Conservation (phyloP, 2,797 vertebrate genomes). For the Anisognathus igniventris region DNA sequence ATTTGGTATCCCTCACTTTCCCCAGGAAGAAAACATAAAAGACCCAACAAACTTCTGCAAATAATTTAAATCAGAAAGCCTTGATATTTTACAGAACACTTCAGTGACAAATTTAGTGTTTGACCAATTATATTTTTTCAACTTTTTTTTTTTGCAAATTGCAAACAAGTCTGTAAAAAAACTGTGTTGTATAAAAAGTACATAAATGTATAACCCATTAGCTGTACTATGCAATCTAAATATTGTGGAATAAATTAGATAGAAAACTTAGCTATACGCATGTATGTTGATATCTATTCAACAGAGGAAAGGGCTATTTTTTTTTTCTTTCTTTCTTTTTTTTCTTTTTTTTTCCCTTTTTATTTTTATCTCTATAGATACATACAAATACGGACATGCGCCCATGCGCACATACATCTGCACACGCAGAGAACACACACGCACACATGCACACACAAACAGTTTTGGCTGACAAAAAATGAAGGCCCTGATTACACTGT, state of each 20-base stretch:
- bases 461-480: constrained; percentile 63
- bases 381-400: constrained; percentile 19
- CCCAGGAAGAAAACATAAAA: constrained; percentile 9
- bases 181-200: constrained; percentile 66
- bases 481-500: constrained; percentile 56
- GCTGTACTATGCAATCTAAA: constrained; percentile 74
- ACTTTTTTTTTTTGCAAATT: constrained; percentile 58
- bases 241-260: constrained; percentile 91
- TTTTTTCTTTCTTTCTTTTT: neutral
- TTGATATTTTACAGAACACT: constrained; percentile 66
- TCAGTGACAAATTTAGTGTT: constrained; percentile 56
- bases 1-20: constrained; percentile 13
- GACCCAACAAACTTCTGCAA: neutral
- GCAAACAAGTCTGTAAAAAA: constrained; percentile 70
- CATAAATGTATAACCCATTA: constrained; percentile 68
- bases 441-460: neutral
- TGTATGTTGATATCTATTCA: constrained; percentile 83
- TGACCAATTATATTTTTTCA: constrained; percentile 34
- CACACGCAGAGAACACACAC: neutral
- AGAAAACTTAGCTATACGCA: constrained; percentile 84
- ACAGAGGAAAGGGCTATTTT: constrained; percentile 74
- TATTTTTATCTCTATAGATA: constrained; percentile 71
- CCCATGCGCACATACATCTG: neutral
- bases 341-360: neutral
- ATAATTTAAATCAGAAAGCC: constrained; percentile 67